phyloP scores from a whole-genome alignment of 2,113 vertebrate species.

The Corythaeola cristata region DNA sequence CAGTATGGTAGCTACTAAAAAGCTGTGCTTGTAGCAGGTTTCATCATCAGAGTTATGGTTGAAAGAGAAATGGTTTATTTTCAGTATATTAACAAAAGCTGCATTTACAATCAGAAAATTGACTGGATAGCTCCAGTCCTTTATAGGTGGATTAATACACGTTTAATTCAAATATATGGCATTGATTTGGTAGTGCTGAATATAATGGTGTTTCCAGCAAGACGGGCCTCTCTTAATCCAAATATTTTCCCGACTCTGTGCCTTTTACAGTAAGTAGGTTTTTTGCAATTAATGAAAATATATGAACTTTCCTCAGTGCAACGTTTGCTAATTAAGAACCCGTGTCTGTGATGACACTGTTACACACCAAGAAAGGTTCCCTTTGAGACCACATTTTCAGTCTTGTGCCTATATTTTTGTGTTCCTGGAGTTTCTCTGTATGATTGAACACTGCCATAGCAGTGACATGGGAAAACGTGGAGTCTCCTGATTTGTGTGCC shows the following conservation, averaged over 20 bases:
- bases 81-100: slow-evolving; percentile 6
- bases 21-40: background rate
- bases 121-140: background rate
- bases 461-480: background rate
- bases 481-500: background rate
- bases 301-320: background rate
- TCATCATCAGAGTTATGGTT: background rate
- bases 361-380: background rate
- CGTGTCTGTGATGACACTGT: background rate
- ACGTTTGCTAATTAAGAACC: background rate
- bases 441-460: fast-evolving
- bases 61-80: background rate
- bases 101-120: background rate
- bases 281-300: background rate
- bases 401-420: background rate
- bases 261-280: background rate
- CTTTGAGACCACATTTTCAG: background rate
- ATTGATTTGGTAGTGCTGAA: background rate
- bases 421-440: background rate
- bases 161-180: slow-evolving; percentile 31
- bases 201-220: background rate
- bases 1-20: background rate
- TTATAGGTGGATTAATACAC: background rate
- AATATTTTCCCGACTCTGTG: fast-evolving
- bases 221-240: background rate